phyloP scores from a whole-genome alignment of 2,797 vertebrate genomes.

The Okamejei kenojei region DNA sequence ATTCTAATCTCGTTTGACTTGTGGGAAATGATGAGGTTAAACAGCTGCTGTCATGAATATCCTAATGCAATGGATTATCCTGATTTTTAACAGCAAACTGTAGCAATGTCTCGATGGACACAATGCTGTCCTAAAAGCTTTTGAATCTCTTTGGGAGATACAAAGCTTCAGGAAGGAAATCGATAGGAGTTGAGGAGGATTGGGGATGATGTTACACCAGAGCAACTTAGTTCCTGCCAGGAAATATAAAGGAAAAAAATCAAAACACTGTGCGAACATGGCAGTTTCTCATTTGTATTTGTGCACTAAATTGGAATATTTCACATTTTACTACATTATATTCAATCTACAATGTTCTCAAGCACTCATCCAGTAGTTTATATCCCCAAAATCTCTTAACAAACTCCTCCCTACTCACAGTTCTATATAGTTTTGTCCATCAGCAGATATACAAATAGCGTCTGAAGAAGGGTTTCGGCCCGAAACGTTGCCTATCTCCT shows the following conservation, averaged over 20 bases:
- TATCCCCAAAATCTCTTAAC: too few species aligned
- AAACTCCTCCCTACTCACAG: too few species aligned
- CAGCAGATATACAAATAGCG: too few species aligned
- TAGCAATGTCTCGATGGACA: background rate
- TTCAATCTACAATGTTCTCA: too few species aligned
- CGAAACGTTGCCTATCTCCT: too few species aligned
- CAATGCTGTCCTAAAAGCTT: background rate
- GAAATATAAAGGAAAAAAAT: conserved; percentile 5
- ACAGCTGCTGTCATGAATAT: conserved; percentile 23
- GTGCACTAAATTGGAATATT: background rate
- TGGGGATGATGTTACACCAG: conserved; percentile 18
- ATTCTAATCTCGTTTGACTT: conserved; percentile 32
- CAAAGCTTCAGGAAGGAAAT: conserved; percentile 33
- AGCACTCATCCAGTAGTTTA: too few species aligned
- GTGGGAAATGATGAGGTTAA: conserved; percentile 27
- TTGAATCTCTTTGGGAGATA: conserved; percentile 35
- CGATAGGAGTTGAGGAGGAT: conserved; percentile 26
- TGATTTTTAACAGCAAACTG: conserved; percentile 8
- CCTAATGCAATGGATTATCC: conserved; percentile 24
- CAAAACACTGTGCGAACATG: background rate
- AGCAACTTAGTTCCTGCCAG: background rate
- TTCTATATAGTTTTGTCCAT: too few species aligned
- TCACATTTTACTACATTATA: too few species aligned
- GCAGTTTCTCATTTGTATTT: background rate
- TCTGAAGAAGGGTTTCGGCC: too few species aligned